Evolutionary conservation across 2,797 vertebrate genomes (phyloP), one percentile per base, ranked within the genome.

Genomic region (Oreortyx pictus): DNA sequence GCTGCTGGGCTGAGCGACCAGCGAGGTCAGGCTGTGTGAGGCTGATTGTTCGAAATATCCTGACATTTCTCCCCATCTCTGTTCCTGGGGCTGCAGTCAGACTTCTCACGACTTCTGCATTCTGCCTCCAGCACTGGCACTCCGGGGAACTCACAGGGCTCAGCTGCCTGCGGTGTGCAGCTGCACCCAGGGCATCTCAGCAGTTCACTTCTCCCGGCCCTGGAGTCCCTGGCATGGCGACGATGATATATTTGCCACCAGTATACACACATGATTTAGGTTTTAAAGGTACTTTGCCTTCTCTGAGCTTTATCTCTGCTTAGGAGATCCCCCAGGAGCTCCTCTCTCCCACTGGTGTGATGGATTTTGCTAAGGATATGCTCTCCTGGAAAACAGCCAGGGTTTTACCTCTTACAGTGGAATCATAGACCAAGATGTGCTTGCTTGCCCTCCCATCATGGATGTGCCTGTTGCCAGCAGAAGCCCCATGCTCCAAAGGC

Each of bases 121-220:
- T 71, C 54, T 90, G 94, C 94, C 92, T 90, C 31, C 11, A 77
- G 94, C 94, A 23, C 33, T 15, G 70, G 20, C 35, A 22, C 85
- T 31, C 91, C 12, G 1, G 66, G 84, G 92, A 71, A 71, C 35
- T 3, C 50, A 6, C 82, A 82, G 61, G 18, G 61, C 70, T 85
- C 7, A 1, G 59, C 57, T 94, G 92, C 94, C 89, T 59, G 89
- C 65, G 76, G 93, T 65, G 1, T 29, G 66, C 93, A 89, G 88
- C 74, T 92, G 90, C 44, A 86, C 88, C 82, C 83, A 35, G 66
- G 77, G 73, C 5, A 0, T 39, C 80, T 61, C 46, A 7, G 66
- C 37, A 41, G 59, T 60, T 88, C 82, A 37, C 11, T 65, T 23
- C 41, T 88, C 54, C 29, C 61, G 3, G 39, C 24, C 10, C 39